Percentiles rank a stretch among this genome's conserved stretches.
Evolutionary conservation across 1,140 invertebrate genomes (phyloP).

Genomic region (Drosophila arizonae): DNA sequence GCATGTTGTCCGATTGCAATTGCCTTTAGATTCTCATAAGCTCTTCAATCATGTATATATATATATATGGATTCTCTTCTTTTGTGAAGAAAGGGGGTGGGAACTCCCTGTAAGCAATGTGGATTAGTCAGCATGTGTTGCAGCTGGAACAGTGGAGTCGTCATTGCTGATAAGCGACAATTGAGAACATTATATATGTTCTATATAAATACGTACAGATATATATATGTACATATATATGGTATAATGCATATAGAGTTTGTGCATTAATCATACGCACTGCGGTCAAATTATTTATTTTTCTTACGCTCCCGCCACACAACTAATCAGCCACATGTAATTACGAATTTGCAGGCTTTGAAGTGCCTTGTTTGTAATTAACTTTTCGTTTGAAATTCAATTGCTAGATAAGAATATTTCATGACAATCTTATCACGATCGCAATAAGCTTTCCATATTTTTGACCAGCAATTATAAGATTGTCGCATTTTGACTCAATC

Average conservation of each 20-base stretch:
- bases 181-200: neutral
- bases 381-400: constrained; percentile 18
- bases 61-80: neutral
- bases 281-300: constrained; percentile 7
- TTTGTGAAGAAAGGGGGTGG: neutral
- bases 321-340: neutral
- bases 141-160: neutral
- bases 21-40: constrained; percentile 13
- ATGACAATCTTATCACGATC: constrained; percentile 14
- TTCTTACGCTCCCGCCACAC: neutral
- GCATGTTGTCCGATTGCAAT: constrained; percentile 25
- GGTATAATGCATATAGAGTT: neutral
- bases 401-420: neutral
- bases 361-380: constrained; percentile 16
- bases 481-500: neutral
- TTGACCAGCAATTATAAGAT: constrained; percentile 3
- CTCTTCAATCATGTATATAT: constrained; percentile 15
- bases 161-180: constrained; percentile 19
- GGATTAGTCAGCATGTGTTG: constrained; percentile 18
- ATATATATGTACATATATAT: too few relatives aligned
- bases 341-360: neutral
- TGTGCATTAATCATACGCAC: constrained; percentile 18
- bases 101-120: neutral
- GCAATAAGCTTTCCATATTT: neutral
- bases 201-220: too few relatives aligned